Percentiles rank a stretch among this genome's conserved stretches.
Evolutionary conservation across 1,140 invertebrate genomes (phyloP).

Genomic region (Cydia fagiglandana): DNA sequence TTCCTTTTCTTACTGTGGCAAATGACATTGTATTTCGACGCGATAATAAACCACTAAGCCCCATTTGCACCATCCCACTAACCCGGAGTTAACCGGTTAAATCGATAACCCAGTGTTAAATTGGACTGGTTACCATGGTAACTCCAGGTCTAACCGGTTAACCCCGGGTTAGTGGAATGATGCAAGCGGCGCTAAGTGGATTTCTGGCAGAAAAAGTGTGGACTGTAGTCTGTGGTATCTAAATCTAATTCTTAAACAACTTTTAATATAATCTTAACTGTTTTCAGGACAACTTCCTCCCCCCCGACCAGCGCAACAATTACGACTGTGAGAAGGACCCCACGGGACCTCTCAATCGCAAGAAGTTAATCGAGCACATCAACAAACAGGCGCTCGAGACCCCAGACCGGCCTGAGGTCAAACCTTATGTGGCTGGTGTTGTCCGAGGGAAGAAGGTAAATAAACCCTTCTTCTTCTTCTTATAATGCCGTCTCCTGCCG

Average conservation of each 20-base stretch:
- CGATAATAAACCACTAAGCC: too few relatives aligned
- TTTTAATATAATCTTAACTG: constrained; percentile 14
- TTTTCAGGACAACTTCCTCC: constrained; percentile 96
- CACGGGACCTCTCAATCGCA: constrained; percentile 96
- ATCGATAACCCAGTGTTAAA: too few relatives aligned
- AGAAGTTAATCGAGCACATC: constrained; percentile 98
- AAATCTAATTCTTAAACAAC: not conserved
- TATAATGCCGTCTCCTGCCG: too few relatives aligned
- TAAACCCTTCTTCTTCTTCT: not conserved
- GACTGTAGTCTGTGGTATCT: not conserved
- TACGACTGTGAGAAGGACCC: constrained; percentile 97
- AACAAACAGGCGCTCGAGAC: constrained; percentile 98
- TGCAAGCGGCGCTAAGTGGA: too few relatives aligned
- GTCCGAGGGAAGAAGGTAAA: constrained; percentile 93
- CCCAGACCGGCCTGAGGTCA: constrained; percentile 97
- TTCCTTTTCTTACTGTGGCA: too few relatives aligned
- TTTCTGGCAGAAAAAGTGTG: not conserved
- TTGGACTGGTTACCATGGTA: too few relatives aligned
- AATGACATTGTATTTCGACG: too few relatives aligned
- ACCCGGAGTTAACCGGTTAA: too few relatives aligned
- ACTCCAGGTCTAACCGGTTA: too few relatives aligned
- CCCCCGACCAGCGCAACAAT: constrained; percentile 96
- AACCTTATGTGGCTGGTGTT: constrained; percentile 94
- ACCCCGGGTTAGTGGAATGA: too few relatives aligned
- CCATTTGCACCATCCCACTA: too few relatives aligned